Conservation (phyloP, 2,797 vertebrate species). For the Aselliscus stoliczkanus region DNA sequence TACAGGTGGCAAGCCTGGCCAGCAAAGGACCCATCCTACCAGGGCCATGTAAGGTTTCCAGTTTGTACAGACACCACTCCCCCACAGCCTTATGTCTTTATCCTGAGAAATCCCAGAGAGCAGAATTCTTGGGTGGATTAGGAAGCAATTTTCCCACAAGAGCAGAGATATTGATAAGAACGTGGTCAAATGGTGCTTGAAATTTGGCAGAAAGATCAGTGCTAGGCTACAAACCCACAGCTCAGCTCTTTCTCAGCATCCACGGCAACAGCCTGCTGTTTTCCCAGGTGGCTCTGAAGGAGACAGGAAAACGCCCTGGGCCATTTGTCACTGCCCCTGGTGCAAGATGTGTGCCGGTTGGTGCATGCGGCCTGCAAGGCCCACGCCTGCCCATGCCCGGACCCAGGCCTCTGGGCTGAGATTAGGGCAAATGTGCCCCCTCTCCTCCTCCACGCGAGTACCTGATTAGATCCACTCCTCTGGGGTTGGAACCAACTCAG, state of each 20-base stretch:
- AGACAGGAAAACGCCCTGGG: not conserved
- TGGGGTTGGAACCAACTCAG: not conserved
- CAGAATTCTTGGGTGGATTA: not conserved
- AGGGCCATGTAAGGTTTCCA: not conserved
- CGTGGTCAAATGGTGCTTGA: slow-evolving; percentile 1
- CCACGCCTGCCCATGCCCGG: not conserved
- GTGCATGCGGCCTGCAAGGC: not conserved
- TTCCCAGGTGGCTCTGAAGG: slow-evolving; percentile 58
- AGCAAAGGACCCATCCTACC: not conserved
- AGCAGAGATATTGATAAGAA: not conserved
- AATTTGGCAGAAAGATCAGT: slow-evolving; percentile 22
- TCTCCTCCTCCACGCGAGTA: not conserved
- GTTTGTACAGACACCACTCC: not conserved
- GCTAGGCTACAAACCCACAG: not conserved
- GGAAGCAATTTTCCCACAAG: not conserved
- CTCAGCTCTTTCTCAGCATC: slow-evolving; percentile 38
- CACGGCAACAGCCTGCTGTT: slow-evolving; percentile 40
- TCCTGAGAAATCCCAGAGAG: not conserved
- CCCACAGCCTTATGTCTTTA: not conserved
- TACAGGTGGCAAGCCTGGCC: not conserved
- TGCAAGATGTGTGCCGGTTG: not conserved
- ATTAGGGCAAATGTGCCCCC: not conserved
- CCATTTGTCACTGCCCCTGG: slow-evolving; percentile 57
- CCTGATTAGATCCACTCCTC: not conserved
- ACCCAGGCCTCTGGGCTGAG: not conserved